A percentile compares a stretch with the other conserved stretches of the same genome.
Evolutionary conservation across 2,888 invertebrate genomes (phyloP).

Genomic region (Sceliomorpha sp.): DNA sequence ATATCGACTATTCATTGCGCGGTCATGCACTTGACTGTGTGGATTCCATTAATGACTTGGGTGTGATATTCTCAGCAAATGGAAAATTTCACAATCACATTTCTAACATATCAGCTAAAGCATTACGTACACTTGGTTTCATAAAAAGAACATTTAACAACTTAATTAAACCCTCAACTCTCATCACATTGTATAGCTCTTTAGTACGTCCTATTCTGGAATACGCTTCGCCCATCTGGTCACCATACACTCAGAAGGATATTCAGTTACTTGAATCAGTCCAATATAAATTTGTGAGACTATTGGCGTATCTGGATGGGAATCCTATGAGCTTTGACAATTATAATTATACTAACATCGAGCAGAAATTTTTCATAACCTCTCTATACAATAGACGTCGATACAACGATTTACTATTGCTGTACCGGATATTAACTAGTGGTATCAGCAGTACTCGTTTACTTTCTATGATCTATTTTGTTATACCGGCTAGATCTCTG

Average conservation of each 20-base stretch:
- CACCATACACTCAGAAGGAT: no score
- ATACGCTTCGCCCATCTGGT: no score
- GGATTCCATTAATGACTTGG: background rate
- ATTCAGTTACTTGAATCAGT: conserved; percentile 2
- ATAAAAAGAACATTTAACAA: conserved; percentile 2
- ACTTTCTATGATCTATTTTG: no score
- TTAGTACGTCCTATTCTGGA: no score
- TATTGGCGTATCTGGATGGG: background rate
- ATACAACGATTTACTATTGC: no score
- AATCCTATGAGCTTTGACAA: background rate
- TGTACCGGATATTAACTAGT: no score
- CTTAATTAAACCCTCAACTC: background rate
- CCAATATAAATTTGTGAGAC: conserved; percentile 1
- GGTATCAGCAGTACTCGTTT: no score
- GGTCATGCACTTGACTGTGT: no score
- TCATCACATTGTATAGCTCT: background rate
- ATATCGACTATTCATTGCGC: background rate
- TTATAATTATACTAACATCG: conserved; percentile 1
- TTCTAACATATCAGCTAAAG: background rate
- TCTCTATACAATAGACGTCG: background rate
- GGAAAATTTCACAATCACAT: background rate
- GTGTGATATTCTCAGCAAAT: background rate
- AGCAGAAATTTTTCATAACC: background rate
- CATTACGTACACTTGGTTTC: background rate
- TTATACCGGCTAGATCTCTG: background rate